Percentiles rank a stretch among this genome's conserved stretches.
Evolutionary conservation across 2,888 invertebrate genomes (phyloP).

Genomic region (Hedychridium roseum): DNA sequence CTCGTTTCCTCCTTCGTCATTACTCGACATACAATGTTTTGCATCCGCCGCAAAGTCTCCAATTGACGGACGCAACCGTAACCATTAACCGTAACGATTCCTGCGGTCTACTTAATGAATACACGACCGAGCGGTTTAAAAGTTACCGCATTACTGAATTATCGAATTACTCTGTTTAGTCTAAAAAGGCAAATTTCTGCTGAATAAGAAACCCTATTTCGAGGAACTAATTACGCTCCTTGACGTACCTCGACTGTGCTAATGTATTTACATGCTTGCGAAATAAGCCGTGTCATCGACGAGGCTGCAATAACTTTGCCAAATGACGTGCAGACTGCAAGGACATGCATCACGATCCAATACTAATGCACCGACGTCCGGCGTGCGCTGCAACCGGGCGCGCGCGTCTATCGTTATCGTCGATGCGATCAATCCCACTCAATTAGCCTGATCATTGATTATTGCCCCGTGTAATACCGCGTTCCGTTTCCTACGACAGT

Average conservation of each 20-base stretch:
- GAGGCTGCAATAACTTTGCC: conserved; percentile 50
- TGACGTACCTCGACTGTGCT: no score
- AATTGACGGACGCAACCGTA: no score
- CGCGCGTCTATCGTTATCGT: conserved; percentile 56
- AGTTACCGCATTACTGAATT: no score
- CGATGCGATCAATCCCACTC: conserved; percentile 63
- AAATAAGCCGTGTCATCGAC: conserved; percentile 45
- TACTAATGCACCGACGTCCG: conserved; percentile 49
- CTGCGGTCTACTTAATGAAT: no score
- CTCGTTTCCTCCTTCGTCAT: conserved; percentile 11
- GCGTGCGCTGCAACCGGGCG: conserved; percentile 31
- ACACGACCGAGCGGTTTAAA: no score
- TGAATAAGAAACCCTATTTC: no score
- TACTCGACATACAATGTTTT: no score
- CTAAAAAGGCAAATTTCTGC: no score
- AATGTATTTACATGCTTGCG: conserved; percentile 8
- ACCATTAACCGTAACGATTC: no score
- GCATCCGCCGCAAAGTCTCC: no score
- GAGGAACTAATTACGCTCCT: no score
- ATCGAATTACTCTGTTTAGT: no score
- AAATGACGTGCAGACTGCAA: conserved; percentile 45
- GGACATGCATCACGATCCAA: conserved; percentile 54
- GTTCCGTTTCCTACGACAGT: conserved; percentile 21
- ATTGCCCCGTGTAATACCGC: conserved; percentile 47
- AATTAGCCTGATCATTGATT: conserved; percentile 64